Base-by-base conservation (phyloP, 2,888 invertebrate species). In the Slavum lentiscoides region DNA sequence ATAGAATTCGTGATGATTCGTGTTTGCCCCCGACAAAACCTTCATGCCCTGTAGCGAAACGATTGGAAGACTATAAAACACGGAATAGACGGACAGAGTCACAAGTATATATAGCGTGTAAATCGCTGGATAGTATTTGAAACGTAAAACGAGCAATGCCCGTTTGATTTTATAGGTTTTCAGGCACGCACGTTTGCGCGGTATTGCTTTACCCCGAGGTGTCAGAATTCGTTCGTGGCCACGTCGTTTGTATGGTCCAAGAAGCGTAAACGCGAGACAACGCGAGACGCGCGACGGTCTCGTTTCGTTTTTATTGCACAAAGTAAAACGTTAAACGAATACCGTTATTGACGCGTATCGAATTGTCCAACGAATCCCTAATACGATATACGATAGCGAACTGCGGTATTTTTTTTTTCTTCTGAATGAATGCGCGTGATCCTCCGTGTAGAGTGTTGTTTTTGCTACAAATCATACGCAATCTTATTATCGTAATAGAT, bases 91-190 rank as follows among this genome's bases (percentile, higher is more conserved):
- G n/a, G n/a, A n/a, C n/a, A n/a, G n/a, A n/a, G n/a, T n/a, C n/a
- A n/a, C n/a, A n/a, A n/a, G n/a, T n/a, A n/a, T n/a, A n/a, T n/a
- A n/a, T n/a, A n/a, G n/a, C n/a, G n/a, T n/a, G n/a, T n/a, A n/a
- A n/a, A n/a, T n/a, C n/a, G n/a, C n/a, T n/a, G n/a, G n/a, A n/a
- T n/a, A n/a, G n/a, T n/a, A n/a, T 39, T 39, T 39, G 39, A 39
- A 39, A 39, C 39, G 6, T 4, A 39, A 39, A 39, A 39, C 39
- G 39, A n/a, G n/a, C n/a, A 59, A 5, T n/a, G 7, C 67, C 58
- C 58, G 58, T 67, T 13, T 30, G 58, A 19, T 43, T 66, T 75
- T 68, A 68, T 59, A 58, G 67, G 66, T 30, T 67, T 43, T 68
- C 67, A 43, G 39, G 39, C 39, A 7, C 39, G 39, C 55, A 30